These are phyloP conservation scores for Megaceryle torquata DNA, from an alignment of 2,113 vertebrate species.

Conservation along the genomic window DNA sequence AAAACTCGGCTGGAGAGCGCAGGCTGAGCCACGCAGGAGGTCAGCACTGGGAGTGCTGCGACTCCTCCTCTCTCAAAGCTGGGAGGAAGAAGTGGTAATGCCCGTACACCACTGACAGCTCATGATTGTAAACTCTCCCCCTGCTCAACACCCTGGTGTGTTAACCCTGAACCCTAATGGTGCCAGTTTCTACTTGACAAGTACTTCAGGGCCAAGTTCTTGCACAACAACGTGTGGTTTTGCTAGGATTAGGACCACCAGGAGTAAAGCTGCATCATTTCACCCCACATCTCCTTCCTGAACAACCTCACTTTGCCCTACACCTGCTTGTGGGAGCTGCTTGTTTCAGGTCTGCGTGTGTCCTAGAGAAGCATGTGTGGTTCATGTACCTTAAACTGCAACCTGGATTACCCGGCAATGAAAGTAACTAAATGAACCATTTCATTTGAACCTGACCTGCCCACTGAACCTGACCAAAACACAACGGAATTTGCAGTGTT, in stretches of 20 bases:
- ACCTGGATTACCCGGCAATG: accelerated
- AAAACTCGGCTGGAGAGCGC: neutral
- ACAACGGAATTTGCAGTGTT: neutral
- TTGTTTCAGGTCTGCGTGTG: accelerated
- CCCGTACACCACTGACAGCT: neutral
- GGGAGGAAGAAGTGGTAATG: neutral
- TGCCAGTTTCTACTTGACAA: neutral
- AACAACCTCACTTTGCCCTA: neutral
- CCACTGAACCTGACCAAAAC: neutral
- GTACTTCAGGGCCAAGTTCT: neutral
- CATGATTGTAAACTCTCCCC: accelerated
- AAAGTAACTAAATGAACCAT: neutral
- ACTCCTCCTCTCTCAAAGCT: neutral
- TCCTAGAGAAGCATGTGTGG: accelerated
- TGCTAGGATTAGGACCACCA: neutral
- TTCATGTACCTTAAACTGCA: neutral
- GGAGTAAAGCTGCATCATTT: neutral
- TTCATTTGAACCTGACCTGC: neutral
- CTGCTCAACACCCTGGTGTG: accelerated
- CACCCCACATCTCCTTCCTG: neutral
- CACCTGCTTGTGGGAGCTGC: neutral
- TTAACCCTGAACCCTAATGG: neutral
- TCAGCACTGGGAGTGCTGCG: accelerated
- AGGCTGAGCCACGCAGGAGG: neutral
- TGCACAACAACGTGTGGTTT: accelerated